Evolutionary conservation across 2,113 vertebrate species (phyloP).

Genomic region (Hassar affinis): DNA sequence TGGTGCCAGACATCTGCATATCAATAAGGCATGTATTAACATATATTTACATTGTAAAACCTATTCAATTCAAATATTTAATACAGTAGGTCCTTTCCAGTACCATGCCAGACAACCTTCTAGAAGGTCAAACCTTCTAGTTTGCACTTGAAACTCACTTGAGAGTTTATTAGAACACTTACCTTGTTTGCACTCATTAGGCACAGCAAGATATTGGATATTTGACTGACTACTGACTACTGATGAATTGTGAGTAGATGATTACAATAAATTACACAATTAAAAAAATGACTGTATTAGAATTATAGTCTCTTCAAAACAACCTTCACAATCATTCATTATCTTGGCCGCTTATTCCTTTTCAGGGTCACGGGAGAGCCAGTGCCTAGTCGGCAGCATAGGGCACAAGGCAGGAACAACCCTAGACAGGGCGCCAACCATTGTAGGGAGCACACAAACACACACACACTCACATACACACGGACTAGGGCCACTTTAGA

Average conservation of each 20-base stretch:
- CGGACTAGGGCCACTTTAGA: too few species aligned
- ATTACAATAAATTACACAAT: not conserved
- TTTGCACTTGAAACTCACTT: not conserved
- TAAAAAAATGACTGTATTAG: too few species aligned
- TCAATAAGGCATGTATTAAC: constrained; percentile 37
- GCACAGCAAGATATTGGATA: not conserved
- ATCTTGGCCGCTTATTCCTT: too few species aligned
- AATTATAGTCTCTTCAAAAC: too few species aligned
- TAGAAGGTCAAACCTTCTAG: constrained; percentile 1
- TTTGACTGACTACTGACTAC: too few species aligned
- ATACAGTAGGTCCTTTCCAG: constrained; percentile 39
- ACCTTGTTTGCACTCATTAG: not conserved
- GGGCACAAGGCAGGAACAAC: too few species aligned
- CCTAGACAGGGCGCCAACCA: too few species aligned
- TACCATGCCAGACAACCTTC: constrained; percentile 5
- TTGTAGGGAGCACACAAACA: too few species aligned
- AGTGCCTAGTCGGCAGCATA: too few species aligned
- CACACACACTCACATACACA: too few species aligned
- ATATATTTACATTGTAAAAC: constrained; percentile 47
- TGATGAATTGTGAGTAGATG: not conserved
- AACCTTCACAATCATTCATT: too few species aligned
- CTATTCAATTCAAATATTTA: constrained; percentile 31
- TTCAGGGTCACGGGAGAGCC: too few species aligned
- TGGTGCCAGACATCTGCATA: constrained; percentile 36
- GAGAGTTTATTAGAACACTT: not conserved